phyloP scores from a whole-genome alignment of 2,113 vertebrate species.

The Garra rufa region DNA sequence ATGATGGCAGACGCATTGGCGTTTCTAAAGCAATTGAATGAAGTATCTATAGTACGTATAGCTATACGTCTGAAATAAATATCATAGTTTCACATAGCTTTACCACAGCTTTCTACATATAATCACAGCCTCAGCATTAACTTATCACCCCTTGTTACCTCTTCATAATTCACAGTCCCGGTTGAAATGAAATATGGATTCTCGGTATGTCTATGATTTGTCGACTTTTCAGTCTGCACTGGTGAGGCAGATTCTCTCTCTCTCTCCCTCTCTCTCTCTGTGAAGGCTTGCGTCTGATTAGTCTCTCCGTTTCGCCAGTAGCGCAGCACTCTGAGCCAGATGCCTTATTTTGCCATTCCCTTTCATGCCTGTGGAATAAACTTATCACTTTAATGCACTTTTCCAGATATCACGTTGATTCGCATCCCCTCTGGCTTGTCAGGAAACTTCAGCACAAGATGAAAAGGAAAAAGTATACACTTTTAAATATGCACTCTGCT shows the following conservation, averaged over 20 bases:
- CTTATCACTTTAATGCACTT: conserved; percentile 74
- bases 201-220: conserved; percentile 67
- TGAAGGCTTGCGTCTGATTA: conserved; percentile 72
- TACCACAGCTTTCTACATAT: neutral
- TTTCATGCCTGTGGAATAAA: conserved; percentile 79
- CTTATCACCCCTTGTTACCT: conserved; percentile 64
- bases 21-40: neutral
- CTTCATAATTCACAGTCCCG: conserved; percentile 55
- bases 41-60: neutral
- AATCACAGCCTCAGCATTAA: conserved; percentile 43
- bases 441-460: conserved; percentile 76
- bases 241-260: conserved; percentile 40
- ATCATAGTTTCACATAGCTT: neutral
- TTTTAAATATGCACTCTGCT: conserved; percentile 69
- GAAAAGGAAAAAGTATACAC: conserved; percentile 72
- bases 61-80: too few relatives aligned
- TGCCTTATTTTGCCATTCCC: conserved; percentile 76
- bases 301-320: conserved; percentile 66
- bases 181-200: conserved; percentile 61
- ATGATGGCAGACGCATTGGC: neutral
- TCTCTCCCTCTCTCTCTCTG: conserved; percentile 60
- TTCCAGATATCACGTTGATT: conserved; percentile 74
- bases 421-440: conserved; percentile 70
- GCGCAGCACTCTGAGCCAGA: conserved; percentile 71
- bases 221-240: conserved; percentile 59